phyloP scores from a whole-genome alignment of 2,113 vertebrate genomes.

The Narcine bancroftii region DNA sequence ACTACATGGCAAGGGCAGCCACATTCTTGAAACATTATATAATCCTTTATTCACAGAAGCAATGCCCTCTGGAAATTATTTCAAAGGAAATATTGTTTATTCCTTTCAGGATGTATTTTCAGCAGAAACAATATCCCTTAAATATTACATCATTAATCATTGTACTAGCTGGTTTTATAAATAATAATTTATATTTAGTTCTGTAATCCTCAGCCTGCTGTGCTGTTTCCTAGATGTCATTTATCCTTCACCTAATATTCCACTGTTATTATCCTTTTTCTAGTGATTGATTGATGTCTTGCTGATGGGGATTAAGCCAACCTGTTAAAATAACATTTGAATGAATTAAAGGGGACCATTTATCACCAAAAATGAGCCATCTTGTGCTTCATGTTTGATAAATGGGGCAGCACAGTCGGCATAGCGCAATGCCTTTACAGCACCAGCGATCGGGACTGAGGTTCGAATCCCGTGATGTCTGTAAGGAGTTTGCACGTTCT shows the following conservation, averaged over 20 bases:
- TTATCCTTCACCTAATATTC: not conserved
- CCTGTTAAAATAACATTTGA: not conserved
- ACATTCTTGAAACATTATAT: not conserved
- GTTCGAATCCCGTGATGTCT: too few relatives aligned
- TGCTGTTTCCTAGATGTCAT: not conserved
- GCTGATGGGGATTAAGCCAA: not conserved
- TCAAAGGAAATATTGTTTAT: not conserved
- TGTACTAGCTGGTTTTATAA: not conserved
- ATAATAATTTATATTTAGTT: not conserved
- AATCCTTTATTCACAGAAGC: not conserved
- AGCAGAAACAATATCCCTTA: not conserved
- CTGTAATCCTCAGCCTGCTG: not conserved
- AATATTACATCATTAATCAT: not conserved
- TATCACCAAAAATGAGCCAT: not conserved
- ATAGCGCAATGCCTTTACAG: too few relatives aligned
- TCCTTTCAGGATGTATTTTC: not conserved
- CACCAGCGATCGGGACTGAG: too few relatives aligned
- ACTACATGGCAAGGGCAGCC: not conserved
- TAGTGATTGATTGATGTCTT: not conserved
- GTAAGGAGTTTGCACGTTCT: too few relatives aligned
- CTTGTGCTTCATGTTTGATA: not conserved
- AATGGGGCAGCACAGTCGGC: too few relatives aligned
- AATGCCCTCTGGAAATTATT: not conserved
- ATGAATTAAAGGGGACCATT: not conserved
- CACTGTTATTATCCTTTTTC: constrained; percentile 8